Evolutionary conservation across 2,888 invertebrate species (phyloP).

Genomic region (Chaetogeoica ovagalla): DNA sequence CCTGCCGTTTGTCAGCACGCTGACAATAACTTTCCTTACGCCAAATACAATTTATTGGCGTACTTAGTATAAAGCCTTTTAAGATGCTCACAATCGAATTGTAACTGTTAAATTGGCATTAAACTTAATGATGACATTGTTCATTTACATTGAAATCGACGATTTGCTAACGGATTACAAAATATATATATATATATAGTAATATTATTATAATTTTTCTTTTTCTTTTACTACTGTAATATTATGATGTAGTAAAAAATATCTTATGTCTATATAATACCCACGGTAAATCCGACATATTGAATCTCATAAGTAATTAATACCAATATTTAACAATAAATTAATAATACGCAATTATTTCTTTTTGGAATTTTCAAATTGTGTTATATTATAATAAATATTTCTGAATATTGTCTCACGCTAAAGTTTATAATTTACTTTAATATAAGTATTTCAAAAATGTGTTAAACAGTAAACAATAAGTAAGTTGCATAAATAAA

Average conservation of each 20-base stretch:
- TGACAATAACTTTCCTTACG: constrained; percentile 37
- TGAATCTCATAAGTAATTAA: background rate
- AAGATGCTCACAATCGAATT: constrained; percentile 21
- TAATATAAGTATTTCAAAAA: background rate
- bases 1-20: constrained; percentile 14
- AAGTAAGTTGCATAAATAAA: constrained; percentile 9
- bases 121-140: constrained; percentile 23
- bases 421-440: background rate
- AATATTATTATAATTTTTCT: background rate
- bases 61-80: constrained; percentile 28
- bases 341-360: background rate
- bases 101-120: constrained; percentile 32
- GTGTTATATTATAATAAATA: background rate
- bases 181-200: background rate
- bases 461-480: constrained; percentile 6
- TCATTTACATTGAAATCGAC: background rate
- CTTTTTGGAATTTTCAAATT: background rate
- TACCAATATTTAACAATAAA: background rate
- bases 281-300: background rate
- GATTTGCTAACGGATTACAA: background rate
- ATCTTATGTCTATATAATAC: too few species aligned
- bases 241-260: too few species aligned
- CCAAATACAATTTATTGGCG: constrained; percentile 40
- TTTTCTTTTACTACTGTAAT: background rate
- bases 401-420: background rate